Conservation (phyloP, 2,113 vertebrate species). For the Phylloscopus trochiloides region DNA sequence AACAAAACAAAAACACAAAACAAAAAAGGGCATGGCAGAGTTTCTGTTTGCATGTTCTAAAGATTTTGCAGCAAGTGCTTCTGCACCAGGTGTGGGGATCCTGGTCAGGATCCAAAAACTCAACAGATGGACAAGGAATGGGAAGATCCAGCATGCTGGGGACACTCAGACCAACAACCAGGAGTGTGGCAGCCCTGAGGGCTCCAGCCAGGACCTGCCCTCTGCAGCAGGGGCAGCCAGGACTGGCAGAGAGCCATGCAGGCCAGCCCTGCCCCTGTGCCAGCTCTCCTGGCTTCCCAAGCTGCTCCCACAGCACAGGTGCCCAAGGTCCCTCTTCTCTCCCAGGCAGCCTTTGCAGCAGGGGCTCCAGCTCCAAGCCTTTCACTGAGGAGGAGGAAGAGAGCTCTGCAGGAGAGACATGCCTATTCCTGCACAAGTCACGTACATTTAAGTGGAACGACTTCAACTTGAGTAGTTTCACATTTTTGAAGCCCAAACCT, state of each 20-base stretch:
- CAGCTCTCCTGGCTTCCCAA: background rate
- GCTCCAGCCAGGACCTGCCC: background rate
- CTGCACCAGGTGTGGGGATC: background rate
- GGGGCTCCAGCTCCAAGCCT: background rate
- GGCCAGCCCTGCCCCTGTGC: background rate
- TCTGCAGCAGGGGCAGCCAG: background rate
- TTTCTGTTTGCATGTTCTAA: background rate
- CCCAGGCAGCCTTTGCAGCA: fast-evolving
- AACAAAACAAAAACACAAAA: too few species aligned
- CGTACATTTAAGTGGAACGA: background rate
- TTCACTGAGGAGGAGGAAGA: background rate
- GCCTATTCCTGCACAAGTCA: background rate
- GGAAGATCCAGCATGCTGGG: background rate
- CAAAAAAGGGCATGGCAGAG: background rate
- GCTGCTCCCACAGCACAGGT: background rate
- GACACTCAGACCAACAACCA: background rate
- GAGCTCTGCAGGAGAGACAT: background rate
- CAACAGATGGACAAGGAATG: fast-evolving
- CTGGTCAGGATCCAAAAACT: background rate
- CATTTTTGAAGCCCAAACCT: background rate
- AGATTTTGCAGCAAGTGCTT: background rate
- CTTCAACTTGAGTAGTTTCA: background rate
- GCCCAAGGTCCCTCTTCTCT: background rate
- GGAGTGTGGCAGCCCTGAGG: background rate
- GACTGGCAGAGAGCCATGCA: fast-evolving